Base-by-base conservation (phyloP, 2,797 vertebrate genomes). In the Acrossocheilus wenchowensis region DNA sequence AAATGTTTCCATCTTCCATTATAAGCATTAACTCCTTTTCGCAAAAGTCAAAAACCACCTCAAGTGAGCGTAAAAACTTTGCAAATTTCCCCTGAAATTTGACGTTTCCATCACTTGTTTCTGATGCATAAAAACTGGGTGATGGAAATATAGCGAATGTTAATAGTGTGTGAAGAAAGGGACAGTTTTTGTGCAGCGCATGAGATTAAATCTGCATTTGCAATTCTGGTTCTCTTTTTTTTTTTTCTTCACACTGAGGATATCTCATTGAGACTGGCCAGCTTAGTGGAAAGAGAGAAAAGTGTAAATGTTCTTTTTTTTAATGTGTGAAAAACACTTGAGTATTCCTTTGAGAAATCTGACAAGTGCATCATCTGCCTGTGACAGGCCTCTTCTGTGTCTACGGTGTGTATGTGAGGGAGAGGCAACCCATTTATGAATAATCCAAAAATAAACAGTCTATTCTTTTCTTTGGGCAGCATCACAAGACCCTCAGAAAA, bases 351-450 rank as follows among this genome's bases (percentile, higher is more conserved):
- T 84, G 69, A 86, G 60, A 78, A 83, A 45, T 75, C 43, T 85
- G 85, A 86, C 64, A 81, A 86, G 81, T 64, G n/a, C 9, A 71
- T 89, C 90, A 89, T 88, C 87, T 89, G 89, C 41, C 81, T 50
- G 78, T 89, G 89, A 88, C 85, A 85, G 72, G 50, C 43, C 83
- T 81, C 39, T 66, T 80, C 39, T 78, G 39, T 68, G 71, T 82
- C 48, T 79, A 62, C 57, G 54, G 82, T 86, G 80, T 52, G 30
- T 14, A 52, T 30, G 83, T 68, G 64, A 71, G 50, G 60, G 34
- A 68, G 68, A 62, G 75, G 14, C 45, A 52, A 71, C 64, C 43
- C 7, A 1, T 71, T 69, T 52, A 69, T 69, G 15, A 36, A 62
- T 50, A 52, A 81, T 36, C 21, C 17, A 12, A 50, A 75, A 52